Conservation (phyloP, 2,797 vertebrate species). For the Rhinophrynus dorsalis region DNA sequence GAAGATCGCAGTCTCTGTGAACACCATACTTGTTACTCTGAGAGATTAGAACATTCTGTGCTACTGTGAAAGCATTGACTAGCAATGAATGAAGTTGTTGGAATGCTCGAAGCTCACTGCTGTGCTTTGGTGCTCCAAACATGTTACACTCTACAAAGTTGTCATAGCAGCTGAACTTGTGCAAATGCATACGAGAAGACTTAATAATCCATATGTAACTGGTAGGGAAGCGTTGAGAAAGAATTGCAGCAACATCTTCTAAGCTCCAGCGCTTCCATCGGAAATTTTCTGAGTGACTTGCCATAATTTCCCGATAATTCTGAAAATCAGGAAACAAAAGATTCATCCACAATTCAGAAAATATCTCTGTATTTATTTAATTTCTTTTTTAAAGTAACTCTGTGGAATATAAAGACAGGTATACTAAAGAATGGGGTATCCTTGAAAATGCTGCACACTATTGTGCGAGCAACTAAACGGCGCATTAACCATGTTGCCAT, state of each 20-base stretch:
- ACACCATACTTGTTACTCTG: slow-evolving; percentile 57
- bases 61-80: slow-evolving; percentile 81
- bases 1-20: slow-evolving; percentile 27
- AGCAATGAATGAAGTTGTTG: slow-evolving; percentile 86
- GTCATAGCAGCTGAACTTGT: slow-evolving; percentile 96
- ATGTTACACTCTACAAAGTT: slow-evolving; percentile 94
- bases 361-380: too few species aligned
- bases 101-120: slow-evolving; percentile 75
- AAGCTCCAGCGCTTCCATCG: slow-evolving; percentile 91
- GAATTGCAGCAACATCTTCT: slow-evolving; percentile 80
- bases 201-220: slow-evolving; percentile 88
- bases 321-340: slow-evolving; percentile 74
- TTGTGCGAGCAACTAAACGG: too few species aligned
- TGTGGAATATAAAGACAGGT: too few species aligned
- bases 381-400: too few species aligned
- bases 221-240: slow-evolving; percentile 81
- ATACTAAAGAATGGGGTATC: too few species aligned
- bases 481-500: too few species aligned
- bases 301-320: slow-evolving; percentile 93
- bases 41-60: slow-evolving; percentile 65
- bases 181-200: slow-evolving; percentile 89
- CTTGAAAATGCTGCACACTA: too few species aligned
- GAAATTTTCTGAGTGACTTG: slow-evolving; percentile 81
- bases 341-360: background rate
- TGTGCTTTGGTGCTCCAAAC: slow-evolving; percentile 93